Conservation (phyloP, 2,113 vertebrate species). For the Mesitornis unicolor region DNA sequence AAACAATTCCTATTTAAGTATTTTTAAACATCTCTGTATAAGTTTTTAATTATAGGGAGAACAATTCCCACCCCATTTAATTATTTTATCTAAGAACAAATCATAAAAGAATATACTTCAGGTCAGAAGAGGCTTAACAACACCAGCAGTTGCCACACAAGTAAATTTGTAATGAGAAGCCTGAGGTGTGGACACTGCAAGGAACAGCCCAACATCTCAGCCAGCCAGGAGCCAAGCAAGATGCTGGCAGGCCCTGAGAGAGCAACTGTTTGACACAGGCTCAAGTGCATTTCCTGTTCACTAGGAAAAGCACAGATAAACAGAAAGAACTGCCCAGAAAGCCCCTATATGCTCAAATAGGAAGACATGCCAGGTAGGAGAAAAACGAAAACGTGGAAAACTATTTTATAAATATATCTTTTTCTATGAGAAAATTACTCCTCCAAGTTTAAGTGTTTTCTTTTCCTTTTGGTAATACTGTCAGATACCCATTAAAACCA, state of each 20-base stretch:
- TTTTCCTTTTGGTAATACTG: not conserved
- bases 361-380: not conserved
- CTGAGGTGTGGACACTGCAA: not conserved
- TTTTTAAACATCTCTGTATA: not conserved
- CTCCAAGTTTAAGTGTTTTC: not conserved
- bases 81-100: not conserved
- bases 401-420: not conserved
- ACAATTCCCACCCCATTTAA: not conserved
- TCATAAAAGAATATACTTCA: not conserved
- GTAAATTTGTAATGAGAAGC: not conserved
- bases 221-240: not conserved
- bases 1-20: not conserved
- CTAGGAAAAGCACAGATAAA: not conserved
- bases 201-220: not conserved
- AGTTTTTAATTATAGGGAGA: not conserved
- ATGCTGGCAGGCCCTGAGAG: not conserved
- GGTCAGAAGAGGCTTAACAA: not conserved
- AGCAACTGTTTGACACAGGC: not conserved
- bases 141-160: not conserved
- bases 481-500: not conserved
- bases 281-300: not conserved
- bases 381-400: not conserved
- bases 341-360: not conserved
- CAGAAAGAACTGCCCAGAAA: not conserved
- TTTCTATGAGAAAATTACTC: not conserved